Evolutionary conservation across 1,140 invertebrate species (phyloP).

Genomic region (Panagrolaimus sp.): DNA sequence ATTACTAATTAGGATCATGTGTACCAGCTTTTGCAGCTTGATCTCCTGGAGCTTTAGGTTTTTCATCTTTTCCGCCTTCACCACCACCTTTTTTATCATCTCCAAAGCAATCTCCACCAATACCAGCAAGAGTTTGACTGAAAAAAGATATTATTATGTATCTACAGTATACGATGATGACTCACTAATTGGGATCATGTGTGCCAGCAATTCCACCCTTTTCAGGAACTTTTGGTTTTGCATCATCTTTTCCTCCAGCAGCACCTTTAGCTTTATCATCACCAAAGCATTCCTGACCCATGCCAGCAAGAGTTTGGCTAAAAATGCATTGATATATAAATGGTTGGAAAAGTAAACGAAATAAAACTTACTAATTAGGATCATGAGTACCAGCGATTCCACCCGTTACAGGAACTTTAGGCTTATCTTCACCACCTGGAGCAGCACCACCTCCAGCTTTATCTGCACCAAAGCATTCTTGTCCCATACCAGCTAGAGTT

Average conservation of each 20-base stretch:
- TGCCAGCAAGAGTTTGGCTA: conserved; percentile 8
- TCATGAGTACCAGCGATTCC: conserved; percentile 26
- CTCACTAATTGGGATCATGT: conserved; percentile 28
- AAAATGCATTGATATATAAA: too few relatives aligned
- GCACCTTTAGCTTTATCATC: conserved; percentile 1
- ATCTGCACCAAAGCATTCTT: conserved; percentile 23
- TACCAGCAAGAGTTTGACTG: conserved; percentile 17
- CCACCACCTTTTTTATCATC: conserved; percentile 28
- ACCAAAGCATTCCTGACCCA: conserved; percentile 8
- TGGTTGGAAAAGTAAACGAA: too few relatives aligned
- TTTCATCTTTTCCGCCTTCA: too few relatives aligned
- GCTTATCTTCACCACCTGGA: neutral
- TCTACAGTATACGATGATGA: neutral
- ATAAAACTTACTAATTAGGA: conserved; percentile 21
- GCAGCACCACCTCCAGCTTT: neutral
- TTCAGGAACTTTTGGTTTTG: conserved; percentile 11
- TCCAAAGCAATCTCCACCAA: conserved; percentile 31
- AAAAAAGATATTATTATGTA: neutral
- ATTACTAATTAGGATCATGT: conserved; percentile 22
- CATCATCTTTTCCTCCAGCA: neutral
- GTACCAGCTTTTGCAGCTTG: conserved; percentile 23
- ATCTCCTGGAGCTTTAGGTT: conserved; percentile 11
- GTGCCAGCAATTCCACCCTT: conserved; percentile 16
- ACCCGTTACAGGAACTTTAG: conserved; percentile 6
- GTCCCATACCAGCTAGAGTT: conserved; percentile 23